Base-by-base conservation (phyloP, 2,797 vertebrate species). In the Tachyglossus aculeatus region DNA sequence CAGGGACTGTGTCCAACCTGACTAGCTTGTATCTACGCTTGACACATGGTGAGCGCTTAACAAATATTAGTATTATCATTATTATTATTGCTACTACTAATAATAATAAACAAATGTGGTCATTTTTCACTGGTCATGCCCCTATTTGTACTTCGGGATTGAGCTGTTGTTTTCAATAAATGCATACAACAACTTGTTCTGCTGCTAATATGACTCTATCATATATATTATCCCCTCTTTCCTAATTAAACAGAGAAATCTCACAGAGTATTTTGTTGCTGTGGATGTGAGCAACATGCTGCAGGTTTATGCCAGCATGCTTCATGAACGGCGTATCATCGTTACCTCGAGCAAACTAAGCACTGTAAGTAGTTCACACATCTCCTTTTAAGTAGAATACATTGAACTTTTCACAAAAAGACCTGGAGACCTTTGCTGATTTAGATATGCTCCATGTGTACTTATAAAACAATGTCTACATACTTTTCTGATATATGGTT, bases 251-350 rank as follows among this genome's bases (percentile, higher is more conserved):
- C 93, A 99, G 98, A 96, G 97, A 91, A 99, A 99, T 90, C 94
- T 99, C 88, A 99, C 98, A 1, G 97, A 99, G 87, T 99, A 99
- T 92, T 98, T 98, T 88, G 97, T 99, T 87, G 98, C 98, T 21
- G 98, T 99, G 93, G 97, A 98, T 81, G 94, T 96, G 91, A 96
- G 93, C 92, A 99, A 98, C 90, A 99, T 99, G 98, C 93, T 99
- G 82, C 96, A 97, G 83, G 93, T 99, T 78, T 98, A 96, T 66
- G 96, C 97, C 91, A 96, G 95, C 84, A 98, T 99, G 97, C 93
- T 99, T 61, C 96, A 98, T 3, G 97, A 99, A 78, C 94, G 98
- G 38, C 93, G 98, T 83, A 94, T 99, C 93, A 94, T 99, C 88
- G 94, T 99, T 93, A 96, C 97, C 94, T 97, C 96, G 75, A 95